Percentiles rank a stretch among this genome's conserved stretches.
Evolutionary conservation across 1,140 invertebrate genomes (phyloP).

Genomic region (Aphelinus atriplicis): DNA sequence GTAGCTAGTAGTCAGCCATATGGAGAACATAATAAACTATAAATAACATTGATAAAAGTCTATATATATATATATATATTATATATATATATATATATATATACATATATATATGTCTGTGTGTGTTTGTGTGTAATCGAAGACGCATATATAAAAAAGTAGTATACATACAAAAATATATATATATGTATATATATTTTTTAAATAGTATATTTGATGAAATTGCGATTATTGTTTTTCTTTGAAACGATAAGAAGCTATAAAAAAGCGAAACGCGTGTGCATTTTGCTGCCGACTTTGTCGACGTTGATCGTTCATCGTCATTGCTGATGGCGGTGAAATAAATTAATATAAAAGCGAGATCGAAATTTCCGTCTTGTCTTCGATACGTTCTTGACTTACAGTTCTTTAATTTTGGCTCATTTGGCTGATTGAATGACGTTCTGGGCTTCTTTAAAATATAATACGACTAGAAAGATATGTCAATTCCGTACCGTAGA

Average conservation of each 20-base stretch:
- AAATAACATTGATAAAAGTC: constrained; percentile 53
- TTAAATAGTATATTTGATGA: constrained; percentile 58
- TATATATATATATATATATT: constrained; percentile 50
- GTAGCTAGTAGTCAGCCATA: constrained; percentile 62
- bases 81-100: constrained; percentile 53
- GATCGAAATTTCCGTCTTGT: constrained; percentile 29
- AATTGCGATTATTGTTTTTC: constrained; percentile 50
- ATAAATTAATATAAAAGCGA: constrained; percentile 39
- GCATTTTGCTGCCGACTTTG: constrained; percentile 42
- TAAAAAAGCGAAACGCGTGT: constrained; percentile 36
- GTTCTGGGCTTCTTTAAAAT: too few species aligned
- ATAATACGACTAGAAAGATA: neutral
- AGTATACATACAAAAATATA: constrained; percentile 47
- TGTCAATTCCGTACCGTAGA: constrained; percentile 16
- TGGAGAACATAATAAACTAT: constrained; percentile 59
- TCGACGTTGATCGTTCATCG: constrained; percentile 39
- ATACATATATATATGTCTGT: constrained; percentile 45
- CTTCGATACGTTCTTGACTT: constrained; percentile 22
- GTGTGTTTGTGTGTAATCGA: constrained; percentile 41
- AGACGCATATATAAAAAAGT: constrained; percentile 51
- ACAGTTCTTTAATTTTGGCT: neutral
- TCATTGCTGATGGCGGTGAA: constrained; percentile 22
- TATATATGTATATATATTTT: constrained; percentile 56
- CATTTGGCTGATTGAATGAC: too few species aligned
- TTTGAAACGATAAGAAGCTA: constrained; percentile 43